Evolutionary conservation across 2,113 vertebrate genomes (phyloP), one percentile per base, ranked within the genome.

Genomic region (Phrynosoma platyrhinos): DNA sequence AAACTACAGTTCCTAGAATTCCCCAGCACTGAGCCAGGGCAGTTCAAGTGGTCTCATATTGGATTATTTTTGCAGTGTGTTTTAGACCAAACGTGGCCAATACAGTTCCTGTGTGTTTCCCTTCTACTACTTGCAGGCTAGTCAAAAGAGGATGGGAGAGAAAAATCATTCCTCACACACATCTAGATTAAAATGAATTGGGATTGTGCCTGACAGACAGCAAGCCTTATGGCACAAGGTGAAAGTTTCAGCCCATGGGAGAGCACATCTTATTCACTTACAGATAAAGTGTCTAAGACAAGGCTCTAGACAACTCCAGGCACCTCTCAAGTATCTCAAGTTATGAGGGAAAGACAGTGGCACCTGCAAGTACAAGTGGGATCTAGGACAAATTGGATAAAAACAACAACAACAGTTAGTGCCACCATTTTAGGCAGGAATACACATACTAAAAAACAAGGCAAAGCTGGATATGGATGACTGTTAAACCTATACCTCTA

Each of bases 301-400:
- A 1, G 30, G 1, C 30, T 84, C 3, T 7, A 5, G 74, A 53
- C 71, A 77, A 74, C 78, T 25, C 82, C 69, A 36, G 32, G 69
- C 32, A 72, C 32, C 53, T 72, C 79, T 47, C 40, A 69, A 47
- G 72, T 36, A 53, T 52, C 9, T 20, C 16, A 21, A 32, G n/a
- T 20, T 5, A 52, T 21, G 52, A 36, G 27, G 6, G 66, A 36
- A 58, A 30, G 9, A 88, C n/a, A 76, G 92, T 91, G 94, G 92
- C 95, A 93, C 93, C 93, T 88, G 88, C 84, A n/a, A 81, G n/a
- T 27, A 88, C 90, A 88, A 77, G 83, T 7, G 88, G 94, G 90
- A 84, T 93, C 89, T n/a, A 40, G 79, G 83, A 72, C 83, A 23
- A 66, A 77, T 9, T 79, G 52, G 92, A 86, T 86, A 2, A 36